These are phyloP conservation scores for Chitala chitala DNA, from an alignment of 2,113 vertebrate species.

Conservation along the genomic window DNA sequence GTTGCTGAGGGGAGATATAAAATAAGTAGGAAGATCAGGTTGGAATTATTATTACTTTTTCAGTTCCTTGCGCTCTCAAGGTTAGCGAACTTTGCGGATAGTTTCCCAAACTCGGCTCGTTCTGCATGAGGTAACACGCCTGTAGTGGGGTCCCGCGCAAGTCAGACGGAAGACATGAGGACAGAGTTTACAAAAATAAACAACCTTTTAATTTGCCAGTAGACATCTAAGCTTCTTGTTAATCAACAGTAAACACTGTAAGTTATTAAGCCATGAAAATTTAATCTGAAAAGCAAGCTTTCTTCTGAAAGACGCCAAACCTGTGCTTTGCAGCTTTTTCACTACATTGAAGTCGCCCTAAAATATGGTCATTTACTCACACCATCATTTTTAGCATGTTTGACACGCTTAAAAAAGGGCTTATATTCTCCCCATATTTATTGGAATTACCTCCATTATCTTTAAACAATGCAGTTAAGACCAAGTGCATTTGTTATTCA, in stretches of 20 bases:
- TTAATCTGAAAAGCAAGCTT: constrained; percentile 22
- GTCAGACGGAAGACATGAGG: constrained; percentile 14
- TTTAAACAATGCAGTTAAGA: too few relatives aligned
- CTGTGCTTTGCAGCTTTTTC: not conserved
- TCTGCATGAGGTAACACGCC: constrained; percentile 39
- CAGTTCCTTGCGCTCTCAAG: constrained; percentile 63
- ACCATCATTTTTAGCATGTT: not conserved
- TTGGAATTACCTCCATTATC: too few relatives aligned
- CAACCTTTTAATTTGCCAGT: constrained; percentile 16
- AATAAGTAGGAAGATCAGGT: constrained; percentile 87
- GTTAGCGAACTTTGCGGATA: constrained; percentile 69
- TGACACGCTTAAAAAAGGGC: too few relatives aligned
- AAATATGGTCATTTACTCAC: not conserved
- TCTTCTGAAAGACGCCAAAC: constrained; percentile 6
- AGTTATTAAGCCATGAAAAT: constrained; percentile 10
- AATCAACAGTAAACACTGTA: constrained; percentile 13
- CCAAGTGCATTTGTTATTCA: too few relatives aligned
- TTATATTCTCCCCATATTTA: too few relatives aligned
- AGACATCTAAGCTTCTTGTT: constrained; percentile 15
- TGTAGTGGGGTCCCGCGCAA: not conserved
- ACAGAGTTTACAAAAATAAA: constrained; percentile 27
- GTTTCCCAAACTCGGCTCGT: constrained; percentile 57
- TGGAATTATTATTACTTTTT: constrained; percentile 75
- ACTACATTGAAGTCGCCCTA: not conserved
- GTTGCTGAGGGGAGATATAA: constrained; percentile 97